A percentile compares a stretch with the other conserved stretches of the same genome.
These are phyloP conservation scores for Plebejus melissa DNA, from an alignment of 2,888 invertebrate genomes.

Conservation along the genomic window DNA sequence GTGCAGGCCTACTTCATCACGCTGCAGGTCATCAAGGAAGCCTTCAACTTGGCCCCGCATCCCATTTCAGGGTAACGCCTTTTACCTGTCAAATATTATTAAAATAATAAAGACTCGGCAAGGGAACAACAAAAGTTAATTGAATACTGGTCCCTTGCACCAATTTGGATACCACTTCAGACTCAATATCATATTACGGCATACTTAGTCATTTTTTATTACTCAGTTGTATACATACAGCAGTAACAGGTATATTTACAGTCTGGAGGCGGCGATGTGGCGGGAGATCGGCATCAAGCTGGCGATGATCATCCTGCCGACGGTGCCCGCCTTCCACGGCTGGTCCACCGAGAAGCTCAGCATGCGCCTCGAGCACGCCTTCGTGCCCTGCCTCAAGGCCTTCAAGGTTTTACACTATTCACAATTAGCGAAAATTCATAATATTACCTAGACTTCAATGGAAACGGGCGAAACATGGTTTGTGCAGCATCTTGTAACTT, in stretches of 20 bases:
- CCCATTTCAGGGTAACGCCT: conserved; percentile 60
- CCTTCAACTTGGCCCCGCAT: conserved; percentile 65
- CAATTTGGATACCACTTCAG: too few relatives aligned
- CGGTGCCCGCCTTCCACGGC: conserved; percentile 73
- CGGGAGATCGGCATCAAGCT: conserved; percentile 79
- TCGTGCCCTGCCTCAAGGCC: conserved; percentile 73
- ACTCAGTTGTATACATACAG: too few relatives aligned
- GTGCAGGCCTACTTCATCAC: conserved; percentile 73
- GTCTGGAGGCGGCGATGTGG: conserved; percentile 80
- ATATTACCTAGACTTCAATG: too few relatives aligned
- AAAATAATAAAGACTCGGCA: too few relatives aligned
- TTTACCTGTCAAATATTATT: too few relatives aligned
- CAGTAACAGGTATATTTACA: conserved; percentile 36
- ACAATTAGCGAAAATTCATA: too few relatives aligned
- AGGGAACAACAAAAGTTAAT: too few relatives aligned
- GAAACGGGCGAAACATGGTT: too few relatives aligned
- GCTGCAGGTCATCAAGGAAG: conserved; percentile 61
- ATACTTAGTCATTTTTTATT: too few relatives aligned
- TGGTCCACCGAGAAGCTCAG: conserved; percentile 76
- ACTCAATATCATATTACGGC: too few relatives aligned
- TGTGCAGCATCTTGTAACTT: too few relatives aligned
- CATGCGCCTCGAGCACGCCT: conserved; percentile 76
- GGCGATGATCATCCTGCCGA: conserved; percentile 72
- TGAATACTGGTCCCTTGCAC: too few relatives aligned
- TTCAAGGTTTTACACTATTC: conserved; percentile 52